Percentiles rank a stretch among this genome's conserved stretches.
These are phyloP conservation scores for Lynx canadensis DNA, from an alignment of 2,113 vertebrate species.

Conservation along the genomic window DNA sequence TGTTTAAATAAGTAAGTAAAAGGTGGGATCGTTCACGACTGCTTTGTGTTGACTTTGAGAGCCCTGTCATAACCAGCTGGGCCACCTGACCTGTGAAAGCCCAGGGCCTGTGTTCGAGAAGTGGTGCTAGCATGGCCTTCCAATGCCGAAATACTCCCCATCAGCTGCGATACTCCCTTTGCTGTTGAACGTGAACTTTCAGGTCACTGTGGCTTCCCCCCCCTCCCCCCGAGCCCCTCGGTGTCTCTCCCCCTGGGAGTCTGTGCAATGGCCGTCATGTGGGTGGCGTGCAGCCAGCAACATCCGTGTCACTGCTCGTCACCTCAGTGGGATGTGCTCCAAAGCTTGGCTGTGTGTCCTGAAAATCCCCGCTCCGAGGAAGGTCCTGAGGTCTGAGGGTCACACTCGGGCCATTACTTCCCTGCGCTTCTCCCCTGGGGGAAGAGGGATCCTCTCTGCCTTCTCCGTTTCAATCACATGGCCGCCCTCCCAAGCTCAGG, in stretches of 20 bases:
- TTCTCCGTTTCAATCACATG: fast-evolving
- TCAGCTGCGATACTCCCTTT: fast-evolving
- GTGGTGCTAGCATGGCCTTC: fast-evolving
- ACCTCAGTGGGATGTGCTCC: not conserved
- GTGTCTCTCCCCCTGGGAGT: fast-evolving
- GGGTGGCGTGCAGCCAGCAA: fast-evolving
- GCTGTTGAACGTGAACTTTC: fast-evolving
- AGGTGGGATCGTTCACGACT: not conserved
- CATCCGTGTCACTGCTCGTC: fast-evolving
- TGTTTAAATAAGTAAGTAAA: too few species aligned
- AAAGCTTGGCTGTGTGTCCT: fast-evolving
- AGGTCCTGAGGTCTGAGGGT: not conserved
- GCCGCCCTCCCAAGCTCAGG: not conserved
- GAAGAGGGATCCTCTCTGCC: not conserved
- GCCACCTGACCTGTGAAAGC: not conserved
- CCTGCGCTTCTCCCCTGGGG: not conserved
- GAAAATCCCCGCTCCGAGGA: not conserved
- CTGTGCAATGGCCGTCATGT: fast-evolving
- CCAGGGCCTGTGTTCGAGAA: not conserved
- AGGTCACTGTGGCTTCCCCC: fast-evolving
- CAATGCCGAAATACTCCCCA: fast-evolving
- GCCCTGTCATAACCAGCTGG: not conserved
- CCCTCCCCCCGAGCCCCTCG: too few species aligned
- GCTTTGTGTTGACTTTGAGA: fast-evolving
- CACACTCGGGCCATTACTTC: not conserved